phyloP scores from a whole-genome alignment of 2,797 vertebrate species.

The Poecilia gillii region DNA sequence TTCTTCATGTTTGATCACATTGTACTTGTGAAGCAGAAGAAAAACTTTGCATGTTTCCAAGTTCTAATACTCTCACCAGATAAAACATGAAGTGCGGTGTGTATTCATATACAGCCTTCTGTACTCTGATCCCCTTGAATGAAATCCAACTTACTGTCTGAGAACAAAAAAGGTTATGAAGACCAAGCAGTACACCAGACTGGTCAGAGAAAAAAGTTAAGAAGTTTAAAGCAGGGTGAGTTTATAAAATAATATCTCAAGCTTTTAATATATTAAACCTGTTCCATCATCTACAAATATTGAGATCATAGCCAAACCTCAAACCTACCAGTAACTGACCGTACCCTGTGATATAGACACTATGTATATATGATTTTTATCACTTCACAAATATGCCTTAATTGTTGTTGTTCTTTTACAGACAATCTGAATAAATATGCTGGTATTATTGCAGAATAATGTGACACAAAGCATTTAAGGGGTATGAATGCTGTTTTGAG shows the following conservation, averaged over 20 bases:
- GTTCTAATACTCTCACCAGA: background rate
- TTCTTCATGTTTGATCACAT: background rate
- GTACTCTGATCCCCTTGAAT: background rate
- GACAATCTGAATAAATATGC: too few relatives aligned
- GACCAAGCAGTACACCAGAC: too few relatives aligned
- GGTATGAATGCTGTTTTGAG: too few relatives aligned
- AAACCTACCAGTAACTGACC: background rate
- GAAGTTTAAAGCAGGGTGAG: background rate
- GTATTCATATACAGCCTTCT: background rate
- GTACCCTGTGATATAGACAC: too few relatives aligned
- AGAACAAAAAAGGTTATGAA: too few relatives aligned
- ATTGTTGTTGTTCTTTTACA: too few relatives aligned
- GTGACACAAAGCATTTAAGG: too few relatives aligned
- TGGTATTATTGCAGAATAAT: too few relatives aligned
- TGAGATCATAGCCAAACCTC: background rate
- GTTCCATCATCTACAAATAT: background rate
- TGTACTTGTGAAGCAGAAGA: background rate
- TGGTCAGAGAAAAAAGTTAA: too few relatives aligned
- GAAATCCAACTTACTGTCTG: background rate
- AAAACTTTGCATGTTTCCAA: background rate
- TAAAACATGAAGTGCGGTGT: background rate
- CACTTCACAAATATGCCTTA: too few relatives aligned
- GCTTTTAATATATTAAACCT: too few relatives aligned
- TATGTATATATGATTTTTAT: too few relatives aligned
- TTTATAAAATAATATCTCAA: background rate